A percentile compares a stretch with the other conserved stretches of the same genome.
Conservation (phyloP, 2,888 invertebrate genomes). For the Dione juno region DNA sequence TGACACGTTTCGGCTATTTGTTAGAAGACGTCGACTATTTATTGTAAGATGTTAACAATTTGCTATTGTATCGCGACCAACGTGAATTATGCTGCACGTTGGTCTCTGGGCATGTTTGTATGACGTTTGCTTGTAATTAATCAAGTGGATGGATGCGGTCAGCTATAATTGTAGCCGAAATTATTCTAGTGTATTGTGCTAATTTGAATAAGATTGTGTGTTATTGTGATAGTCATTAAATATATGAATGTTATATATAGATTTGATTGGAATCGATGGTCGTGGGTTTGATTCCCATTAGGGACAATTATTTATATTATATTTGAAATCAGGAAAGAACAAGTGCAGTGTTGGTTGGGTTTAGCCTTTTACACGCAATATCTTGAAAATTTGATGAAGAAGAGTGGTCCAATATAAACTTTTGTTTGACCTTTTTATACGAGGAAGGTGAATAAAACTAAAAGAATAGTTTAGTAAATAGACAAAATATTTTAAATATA, state of each 20-base stretch:
- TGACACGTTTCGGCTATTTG: conserved; percentile 32
- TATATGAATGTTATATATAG: too few species aligned
- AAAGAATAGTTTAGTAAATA: too few species aligned
- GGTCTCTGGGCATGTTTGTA: conserved; percentile 21
- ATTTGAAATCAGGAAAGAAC: background rate
- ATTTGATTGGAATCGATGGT: background rate
- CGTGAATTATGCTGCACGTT: conserved; percentile 27
- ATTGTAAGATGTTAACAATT: conserved; percentile 30
- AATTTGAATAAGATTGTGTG: conserved; percentile 10
- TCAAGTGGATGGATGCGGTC: conserved; percentile 28
- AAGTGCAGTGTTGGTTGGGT: background rate
- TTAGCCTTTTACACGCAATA: too few species aligned
- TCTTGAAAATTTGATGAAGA: too few species aligned
- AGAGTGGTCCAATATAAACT: too few species aligned
- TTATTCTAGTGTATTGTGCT: background rate
- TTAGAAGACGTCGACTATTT: conserved; percentile 32
- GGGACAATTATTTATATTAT: background rate
- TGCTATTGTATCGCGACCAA: conserved; percentile 17
- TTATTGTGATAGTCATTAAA: background rate
- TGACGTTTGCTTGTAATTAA: conserved; percentile 34
- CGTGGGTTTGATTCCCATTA: background rate
- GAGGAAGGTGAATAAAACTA: too few species aligned
- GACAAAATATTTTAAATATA: too few species aligned
- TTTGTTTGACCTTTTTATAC: too few species aligned
- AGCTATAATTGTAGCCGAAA: conserved; percentile 18